Base-by-base conservation (phyloP, 1,140 invertebrate species). In the Gerris buenoi region DNA sequence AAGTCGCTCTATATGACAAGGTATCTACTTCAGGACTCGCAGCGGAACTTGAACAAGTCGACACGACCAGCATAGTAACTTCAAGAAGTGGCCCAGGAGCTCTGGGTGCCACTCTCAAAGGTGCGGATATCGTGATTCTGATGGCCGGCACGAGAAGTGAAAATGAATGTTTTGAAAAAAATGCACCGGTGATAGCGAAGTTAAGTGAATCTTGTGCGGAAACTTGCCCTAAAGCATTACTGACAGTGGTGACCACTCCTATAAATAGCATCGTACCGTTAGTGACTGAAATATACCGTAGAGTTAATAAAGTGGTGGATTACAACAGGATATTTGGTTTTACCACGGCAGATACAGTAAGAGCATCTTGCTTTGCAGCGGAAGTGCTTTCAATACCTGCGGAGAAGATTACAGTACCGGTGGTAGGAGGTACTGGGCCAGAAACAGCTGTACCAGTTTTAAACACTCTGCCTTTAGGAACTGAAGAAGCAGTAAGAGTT, bases 211-310 rank as follows among this genome's bases (percentile, higher is more conserved):
- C 22, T 1, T 28, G 2, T 28, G 25, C 27, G 15, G 27, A 28
- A 2, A 10, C 3, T 13, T 27, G 65, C 25, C 1, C 70, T 18
- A 70, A 85, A 83, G 79, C 82, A 2, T 77, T 84, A 56, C 75
- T 84, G 25, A 81, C 81, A 66, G 74, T 85, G 33, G 80, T 77
- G 23, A 83, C 83, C 0, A 79, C 80, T 66, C 84, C 83, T 25
- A 83, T 97, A 18, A 99, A 99, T 79, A 97, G 94, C 68, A 97
- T 94, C 69, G 94, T 99, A 57, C 97, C 97, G 3, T 98, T 99
- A 74, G 95, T 93, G 25, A 85, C 89, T 62, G 97, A 99, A 80
- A 87, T 98, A 18, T 82, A 95, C 69, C 93, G 95, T 79, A 93
- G 95, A 77, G 84, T 86, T 60, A 88, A 89, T 86, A 58, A 88